Evolutionary conservation across 1,140 invertebrate genomes (phyloP).

Genomic region (Cecropterus lyciades): DNA sequence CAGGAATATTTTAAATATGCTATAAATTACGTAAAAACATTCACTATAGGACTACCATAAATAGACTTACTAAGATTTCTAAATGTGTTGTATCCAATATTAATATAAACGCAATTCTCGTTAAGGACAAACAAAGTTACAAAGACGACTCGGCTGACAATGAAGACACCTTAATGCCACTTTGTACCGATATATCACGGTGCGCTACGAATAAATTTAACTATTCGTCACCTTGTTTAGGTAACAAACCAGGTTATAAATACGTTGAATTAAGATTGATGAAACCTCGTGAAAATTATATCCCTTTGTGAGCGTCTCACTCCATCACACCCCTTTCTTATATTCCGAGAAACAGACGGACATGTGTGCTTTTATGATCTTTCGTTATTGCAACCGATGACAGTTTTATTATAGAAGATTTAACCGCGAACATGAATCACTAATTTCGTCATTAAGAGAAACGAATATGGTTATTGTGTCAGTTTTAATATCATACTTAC

Average conservation of each 20-base stretch:
- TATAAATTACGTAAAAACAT: too few relatives aligned
- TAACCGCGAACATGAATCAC: slow-evolving; percentile 48
- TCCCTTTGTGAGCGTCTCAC: slow-evolving; percentile 37
- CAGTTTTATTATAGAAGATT: slow-evolving; percentile 50
- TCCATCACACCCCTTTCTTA: slow-evolving; percentile 37
- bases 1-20: too few relatives aligned
- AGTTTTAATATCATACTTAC: slow-evolving; percentile 25
- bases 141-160: slow-evolving; percentile 5
- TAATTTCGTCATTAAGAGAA: slow-evolving; percentile 37
- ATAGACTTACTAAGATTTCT: background rate
- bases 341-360: slow-evolving; percentile 45
- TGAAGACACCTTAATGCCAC: slow-evolving; percentile 17
- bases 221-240: slow-evolving; percentile 30
- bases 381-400: slow-evolving; percentile 47
- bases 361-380: slow-evolving; percentile 48
- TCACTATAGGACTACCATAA: too few relatives aligned
- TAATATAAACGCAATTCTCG: slow-evolving; percentile 1
- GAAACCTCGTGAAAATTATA: slow-evolving; percentile 42
- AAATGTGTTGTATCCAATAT: background rate
- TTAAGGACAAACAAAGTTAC: slow-evolving; percentile 13
- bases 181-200: slow-evolving; percentile 16
- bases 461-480: slow-evolving; percentile 17
- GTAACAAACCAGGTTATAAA: slow-evolving; percentile 26
- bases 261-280: slow-evolving; percentile 36
- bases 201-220: slow-evolving; percentile 30